A percentile compares a stretch with the other conserved stretches of the same genome.
Evolutionary conservation across 2,113 vertebrate genomes (phyloP).

Genomic region (Semnornis frantzii): DNA sequence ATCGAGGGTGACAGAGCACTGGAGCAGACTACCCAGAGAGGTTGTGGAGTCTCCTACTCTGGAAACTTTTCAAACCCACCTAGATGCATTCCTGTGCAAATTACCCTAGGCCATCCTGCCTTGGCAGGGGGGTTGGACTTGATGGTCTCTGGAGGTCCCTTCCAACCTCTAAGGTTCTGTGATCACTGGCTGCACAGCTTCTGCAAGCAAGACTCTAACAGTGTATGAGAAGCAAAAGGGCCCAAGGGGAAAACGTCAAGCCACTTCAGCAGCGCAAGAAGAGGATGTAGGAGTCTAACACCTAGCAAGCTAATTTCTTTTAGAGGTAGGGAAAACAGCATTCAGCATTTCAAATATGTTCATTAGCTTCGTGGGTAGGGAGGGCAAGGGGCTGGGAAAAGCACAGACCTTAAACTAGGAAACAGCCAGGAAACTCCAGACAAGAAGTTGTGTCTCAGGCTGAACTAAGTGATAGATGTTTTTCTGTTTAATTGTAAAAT

Average conservation of each 20-base stretch:
- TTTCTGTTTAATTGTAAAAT: not conserved
- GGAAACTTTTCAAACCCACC: no score
- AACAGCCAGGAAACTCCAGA: not conserved
- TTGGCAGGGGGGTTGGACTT: no score
- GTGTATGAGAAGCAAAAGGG: not conserved
- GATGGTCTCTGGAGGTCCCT: no score
- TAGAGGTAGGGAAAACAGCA: not conserved
- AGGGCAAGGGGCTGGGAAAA: not conserved
- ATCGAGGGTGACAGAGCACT: no score
- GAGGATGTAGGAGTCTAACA: not conserved
- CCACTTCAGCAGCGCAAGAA: not conserved
- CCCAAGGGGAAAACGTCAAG: not conserved
- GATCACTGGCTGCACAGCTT: not conserved
- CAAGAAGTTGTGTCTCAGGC: not conserved
- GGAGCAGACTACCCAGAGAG: no score
- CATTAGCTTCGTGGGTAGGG: not conserved
- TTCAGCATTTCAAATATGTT: not conserved
- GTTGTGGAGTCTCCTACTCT: no score
- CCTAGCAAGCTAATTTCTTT: not conserved
- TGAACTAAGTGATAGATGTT: not conserved
- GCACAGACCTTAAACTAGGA: not conserved
- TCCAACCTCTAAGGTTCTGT: no score
- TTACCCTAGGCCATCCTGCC: no score
- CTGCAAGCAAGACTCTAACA: not conserved
- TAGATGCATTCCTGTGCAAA: no score